Evolutionary conservation across 2,888 invertebrate genomes (phyloP), one percentile per base, ranked within the genome.

Genomic region (Chloromyia formosa): DNA sequence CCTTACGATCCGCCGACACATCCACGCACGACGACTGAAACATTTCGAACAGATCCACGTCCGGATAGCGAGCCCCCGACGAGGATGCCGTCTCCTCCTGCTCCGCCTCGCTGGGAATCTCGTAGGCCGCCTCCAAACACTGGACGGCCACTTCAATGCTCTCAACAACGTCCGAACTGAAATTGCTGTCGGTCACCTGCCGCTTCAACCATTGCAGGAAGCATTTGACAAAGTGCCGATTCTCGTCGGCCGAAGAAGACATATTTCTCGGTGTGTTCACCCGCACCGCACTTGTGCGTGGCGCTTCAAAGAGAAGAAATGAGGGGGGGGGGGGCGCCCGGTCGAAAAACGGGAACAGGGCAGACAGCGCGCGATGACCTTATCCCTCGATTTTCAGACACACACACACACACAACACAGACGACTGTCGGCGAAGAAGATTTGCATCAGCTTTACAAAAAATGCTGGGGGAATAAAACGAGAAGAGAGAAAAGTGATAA

Each of bases 51-150:
- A 88, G 81, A 79, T 88, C 85, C 56, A 88, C 82, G 27, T 80
- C 79, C 10, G 71, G 49, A 23, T 54, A 16, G 22, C 9, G 12
- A 14, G 10, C 10, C 20, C 22, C 5, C 1, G n/a, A 14, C 1
- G 4, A 20, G 7, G 27, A n/a, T 14, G n/a, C 40, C 1, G 18
- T 20, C 69, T 75, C 49, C 56, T 40, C 75, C 40, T 58, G 9
- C 4, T 18, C 49, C 10, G 62, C 45, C 22, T 16, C 14, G 1
- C 23, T 49, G 7, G 66, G 10, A 22, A 66, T 49, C 79, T 91
- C 92, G 84, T 94, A 98, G 7, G 96, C 94, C 64, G 94, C 93
- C 86, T 97, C 96, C 79, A 97, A 88, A 85, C 98, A 98, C 86
- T 98, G 97, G 78, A 94, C 91, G 53, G 96, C 96, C 75, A 98